Evolutionary conservation across 2,113 vertebrate genomes (phyloP).

Genomic region (Trachemys scripta): DNA sequence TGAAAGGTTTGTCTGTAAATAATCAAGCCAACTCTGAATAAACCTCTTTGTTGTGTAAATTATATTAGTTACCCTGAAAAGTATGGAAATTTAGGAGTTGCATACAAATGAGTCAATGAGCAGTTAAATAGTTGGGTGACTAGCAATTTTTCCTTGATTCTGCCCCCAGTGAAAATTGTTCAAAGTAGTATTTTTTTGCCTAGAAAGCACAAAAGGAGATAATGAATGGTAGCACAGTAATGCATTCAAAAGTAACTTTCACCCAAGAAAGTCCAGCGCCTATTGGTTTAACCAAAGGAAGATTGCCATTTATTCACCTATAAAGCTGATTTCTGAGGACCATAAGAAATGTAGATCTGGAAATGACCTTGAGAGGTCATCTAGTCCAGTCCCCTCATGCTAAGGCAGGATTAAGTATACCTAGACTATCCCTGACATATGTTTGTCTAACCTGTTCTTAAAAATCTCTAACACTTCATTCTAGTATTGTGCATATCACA

Average conservation of each 20-base stretch:
- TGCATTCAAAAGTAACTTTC: background rate
- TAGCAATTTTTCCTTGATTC: no score
- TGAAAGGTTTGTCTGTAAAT: background rate
- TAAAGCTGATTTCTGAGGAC: accelerated
- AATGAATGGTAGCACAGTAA: background rate
- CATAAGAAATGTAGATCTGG: no score
- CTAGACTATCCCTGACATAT: no score
- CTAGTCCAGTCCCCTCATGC: no score
- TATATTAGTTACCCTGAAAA: background rate
- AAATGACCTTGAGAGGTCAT: no score
- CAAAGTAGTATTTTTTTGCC: background rate
- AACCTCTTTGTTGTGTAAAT: background rate
- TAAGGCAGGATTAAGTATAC: no score
- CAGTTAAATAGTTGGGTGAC: background rate
- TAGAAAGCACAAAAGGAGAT: background rate
- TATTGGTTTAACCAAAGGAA: background rate
- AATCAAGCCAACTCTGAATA: background rate
- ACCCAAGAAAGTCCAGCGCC: background rate
- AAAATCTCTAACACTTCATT: background rate
- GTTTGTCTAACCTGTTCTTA: no score
- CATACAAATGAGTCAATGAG: background rate
- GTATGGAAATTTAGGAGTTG: background rate
- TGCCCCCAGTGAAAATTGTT: background rate
- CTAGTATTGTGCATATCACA: background rate
- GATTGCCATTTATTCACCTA: background rate